phyloP scores from a whole-genome alignment of 2,888 invertebrate genomes.

The Lithophane semibrunnea region DNA sequence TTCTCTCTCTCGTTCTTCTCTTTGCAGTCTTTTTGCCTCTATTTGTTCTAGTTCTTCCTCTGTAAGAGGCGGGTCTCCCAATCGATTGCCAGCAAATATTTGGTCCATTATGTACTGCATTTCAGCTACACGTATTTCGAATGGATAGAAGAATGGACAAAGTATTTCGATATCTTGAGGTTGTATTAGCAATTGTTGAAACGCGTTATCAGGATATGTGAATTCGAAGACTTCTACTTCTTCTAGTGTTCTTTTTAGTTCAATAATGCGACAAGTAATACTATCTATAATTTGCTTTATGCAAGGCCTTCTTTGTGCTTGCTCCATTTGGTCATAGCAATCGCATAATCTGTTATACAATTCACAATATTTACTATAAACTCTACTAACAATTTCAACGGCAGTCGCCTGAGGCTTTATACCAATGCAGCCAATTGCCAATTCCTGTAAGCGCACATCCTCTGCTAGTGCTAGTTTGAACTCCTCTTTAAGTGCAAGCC shows the following conservation, averaged over 20 bases:
- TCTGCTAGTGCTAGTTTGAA: conserved; percentile 74
- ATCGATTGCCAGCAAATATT: conserved; percentile 83
- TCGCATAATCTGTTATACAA: conserved; percentile 90
- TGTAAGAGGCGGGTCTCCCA: conserved; percentile 82
- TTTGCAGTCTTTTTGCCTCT: conserved; percentile 80
- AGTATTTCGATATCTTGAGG: conserved; percentile 92
- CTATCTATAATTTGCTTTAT: conserved; percentile 91
- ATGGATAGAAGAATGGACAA: conserved; percentile 92
- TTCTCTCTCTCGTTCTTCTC: conserved; percentile 76
- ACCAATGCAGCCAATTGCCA: conserved; percentile 77
- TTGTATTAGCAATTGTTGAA: conserved; percentile 92
- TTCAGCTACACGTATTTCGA: conserved; percentile 88
- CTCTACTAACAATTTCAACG: conserved; percentile 86
- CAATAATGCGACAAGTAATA: conserved; percentile 90
- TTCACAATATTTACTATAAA: conserved; percentile 89
- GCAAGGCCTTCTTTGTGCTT: conserved; percentile 90
- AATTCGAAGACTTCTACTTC: conserved; percentile 91
- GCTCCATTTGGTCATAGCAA: conserved; percentile 91
- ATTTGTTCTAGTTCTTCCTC: conserved; percentile 78
- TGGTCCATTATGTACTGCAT: conserved; percentile 86
- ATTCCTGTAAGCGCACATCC: conserved; percentile 80
- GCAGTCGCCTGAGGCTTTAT: conserved; percentile 87
- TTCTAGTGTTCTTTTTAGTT: conserved; percentile 90
- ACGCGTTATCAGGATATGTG: conserved; percentile 93
- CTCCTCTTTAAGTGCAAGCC: conserved; percentile 82